A percentile compares a stretch with the other conserved stretches of the same genome.
phyloP scores from a whole-genome alignment of 2,888 invertebrate species.

The Heliconius charithonia region DNA sequence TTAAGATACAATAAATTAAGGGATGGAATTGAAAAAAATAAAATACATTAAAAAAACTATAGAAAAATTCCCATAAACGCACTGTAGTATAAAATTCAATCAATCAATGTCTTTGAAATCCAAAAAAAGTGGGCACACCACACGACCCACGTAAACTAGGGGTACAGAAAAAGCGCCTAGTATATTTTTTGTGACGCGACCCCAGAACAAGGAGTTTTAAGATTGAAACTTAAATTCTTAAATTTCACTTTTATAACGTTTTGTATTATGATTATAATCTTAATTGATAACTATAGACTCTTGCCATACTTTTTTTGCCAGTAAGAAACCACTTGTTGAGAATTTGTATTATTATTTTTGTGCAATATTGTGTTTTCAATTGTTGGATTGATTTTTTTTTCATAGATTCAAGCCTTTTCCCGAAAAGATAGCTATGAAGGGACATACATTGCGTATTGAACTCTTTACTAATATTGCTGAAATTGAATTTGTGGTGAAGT shows the following conservation, averaged over 20 bases:
- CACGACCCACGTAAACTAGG: constrained; percentile 80
- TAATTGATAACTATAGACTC: neutral
- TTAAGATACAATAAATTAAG: constrained; percentile 77
- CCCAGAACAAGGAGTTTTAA: constrained; percentile 15
- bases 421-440: too few relatives aligned
- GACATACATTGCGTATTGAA: too few relatives aligned
- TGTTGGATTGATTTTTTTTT: too few relatives aligned
- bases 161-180: constrained; percentile 71
- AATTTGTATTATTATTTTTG: too few relatives aligned
- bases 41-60: constrained; percentile 69
- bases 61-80: constrained; percentile 76
- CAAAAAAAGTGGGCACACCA: constrained; percentile 73
- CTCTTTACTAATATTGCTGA: too few relatives aligned
- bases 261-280: neutral
- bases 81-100: constrained; percentile 80
- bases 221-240: too few relatives aligned
- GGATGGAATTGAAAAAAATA: constrained; percentile 57
- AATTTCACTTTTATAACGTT: neutral
- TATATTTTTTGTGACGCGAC: constrained; percentile 69
- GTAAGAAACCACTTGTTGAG: too few relatives aligned
- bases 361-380: too few relatives aligned
- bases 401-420: too few relatives aligned
- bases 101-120: constrained; percentile 80
- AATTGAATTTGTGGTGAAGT: too few relatives aligned
- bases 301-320: neutral